Conservation (phyloP, 2,888 invertebrate species). For the Antitype chi region DNA sequence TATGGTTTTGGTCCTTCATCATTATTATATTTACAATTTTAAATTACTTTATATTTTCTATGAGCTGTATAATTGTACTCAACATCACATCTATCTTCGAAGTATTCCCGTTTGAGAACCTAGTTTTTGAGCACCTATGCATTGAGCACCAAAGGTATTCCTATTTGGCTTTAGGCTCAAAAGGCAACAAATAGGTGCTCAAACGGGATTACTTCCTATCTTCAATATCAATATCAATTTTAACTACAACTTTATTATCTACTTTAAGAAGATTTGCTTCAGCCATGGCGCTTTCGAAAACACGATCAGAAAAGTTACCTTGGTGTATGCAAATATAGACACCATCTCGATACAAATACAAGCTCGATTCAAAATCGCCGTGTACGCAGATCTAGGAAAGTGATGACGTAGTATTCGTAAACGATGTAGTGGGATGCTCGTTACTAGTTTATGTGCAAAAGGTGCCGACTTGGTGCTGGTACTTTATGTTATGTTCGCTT, state of each 20-base stretch:
- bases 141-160: too few relatives aligned
- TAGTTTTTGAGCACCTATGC: too few relatives aligned
- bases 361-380: constrained; percentile 37
- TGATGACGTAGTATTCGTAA: constrained; percentile 48
- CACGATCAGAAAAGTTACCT: background rate
- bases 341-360: constrained; percentile 25
- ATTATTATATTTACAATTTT: background rate
- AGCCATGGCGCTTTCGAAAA: background rate
- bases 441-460: constrained; percentile 57
- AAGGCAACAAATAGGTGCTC: too few relatives aligned
- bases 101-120: too few relatives aligned
- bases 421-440: constrained; percentile 58
- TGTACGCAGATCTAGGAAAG: constrained; percentile 33
- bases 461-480: constrained; percentile 18
- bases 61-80: background rate
- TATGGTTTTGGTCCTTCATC: background rate
- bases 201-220: too few relatives aligned
- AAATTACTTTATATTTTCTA: background rate
- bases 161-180: too few relatives aligned
- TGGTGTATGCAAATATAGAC: background rate
- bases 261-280: background rate
- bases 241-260: background rate
- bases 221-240: background rate
- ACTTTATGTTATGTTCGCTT: constrained; percentile 22
- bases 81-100: background rate